phyloP scores from a whole-genome alignment of 2,888 invertebrate species.

The Chaitophorus viminalis region DNA sequence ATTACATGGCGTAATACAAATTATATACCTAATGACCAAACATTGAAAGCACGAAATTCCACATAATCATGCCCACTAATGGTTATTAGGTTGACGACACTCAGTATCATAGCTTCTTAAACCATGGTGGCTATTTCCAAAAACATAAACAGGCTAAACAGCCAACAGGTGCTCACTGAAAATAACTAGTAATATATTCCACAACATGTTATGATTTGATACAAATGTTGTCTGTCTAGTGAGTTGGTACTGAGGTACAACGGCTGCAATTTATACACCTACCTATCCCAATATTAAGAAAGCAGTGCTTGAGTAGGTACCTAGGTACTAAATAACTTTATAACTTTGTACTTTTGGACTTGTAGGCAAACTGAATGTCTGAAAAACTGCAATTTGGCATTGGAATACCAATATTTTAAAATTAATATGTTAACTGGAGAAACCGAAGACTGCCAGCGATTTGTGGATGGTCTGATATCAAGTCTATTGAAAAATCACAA shows the following conservation, averaged over 20 bases:
- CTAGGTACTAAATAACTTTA: too few species aligned
- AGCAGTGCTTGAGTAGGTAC: too few species aligned
- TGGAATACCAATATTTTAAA: constrained; percentile 23
- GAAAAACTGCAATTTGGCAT: not conserved
- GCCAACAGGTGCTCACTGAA: not conserved
- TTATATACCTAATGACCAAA: too few species aligned
- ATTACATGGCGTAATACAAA: too few species aligned
- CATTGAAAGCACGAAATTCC: not conserved
- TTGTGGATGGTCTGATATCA: not conserved
- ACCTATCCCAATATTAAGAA: too few species aligned
- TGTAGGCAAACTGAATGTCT: constrained; percentile 5
- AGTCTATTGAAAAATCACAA: constrained; percentile 12
- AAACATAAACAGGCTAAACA: too few species aligned
- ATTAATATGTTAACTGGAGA: constrained; percentile 35
- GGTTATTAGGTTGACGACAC: not conserved
- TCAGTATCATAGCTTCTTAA: not conserved
- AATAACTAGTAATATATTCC: too few species aligned
- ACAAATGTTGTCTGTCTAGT: too few species aligned
- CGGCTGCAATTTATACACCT: too few species aligned
- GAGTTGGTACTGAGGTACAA: too few species aligned
- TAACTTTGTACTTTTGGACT: not conserved
- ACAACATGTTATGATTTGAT: too few species aligned
- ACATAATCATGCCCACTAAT: not conserved
- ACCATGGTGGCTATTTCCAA: not conserved
- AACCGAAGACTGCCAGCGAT: not conserved